These are phyloP conservation scores for Tetraodon nigroviridis DNA, from an alignment of 2,113 vertebrate species.

Conservation along the genomic window DNA sequence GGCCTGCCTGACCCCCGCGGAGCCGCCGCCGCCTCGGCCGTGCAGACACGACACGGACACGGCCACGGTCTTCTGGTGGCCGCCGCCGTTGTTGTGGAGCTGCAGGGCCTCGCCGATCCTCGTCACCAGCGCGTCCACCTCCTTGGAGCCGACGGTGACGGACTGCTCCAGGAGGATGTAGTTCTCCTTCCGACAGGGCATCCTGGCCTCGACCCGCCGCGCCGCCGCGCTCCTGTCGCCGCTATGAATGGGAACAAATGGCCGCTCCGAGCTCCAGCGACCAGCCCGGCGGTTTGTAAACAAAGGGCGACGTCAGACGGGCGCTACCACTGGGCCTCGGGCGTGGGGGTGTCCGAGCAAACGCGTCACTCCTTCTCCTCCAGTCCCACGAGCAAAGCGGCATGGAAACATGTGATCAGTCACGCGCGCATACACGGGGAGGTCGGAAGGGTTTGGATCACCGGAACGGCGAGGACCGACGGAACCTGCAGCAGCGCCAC, in stretches of 20 bases:
- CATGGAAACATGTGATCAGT: rapidly evolving
- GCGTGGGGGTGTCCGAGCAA: neutral
- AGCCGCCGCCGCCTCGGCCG: constrained; percentile 33
- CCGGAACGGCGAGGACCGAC: no score
- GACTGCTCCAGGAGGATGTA: constrained; percentile 83
- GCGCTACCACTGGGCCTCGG: constrained; percentile 53
- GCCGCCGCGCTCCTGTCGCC: no score
- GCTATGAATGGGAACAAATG: neutral
- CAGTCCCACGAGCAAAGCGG: rapidly evolving
- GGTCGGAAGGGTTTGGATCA: neutral
- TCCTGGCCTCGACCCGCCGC: constrained; percentile 30
- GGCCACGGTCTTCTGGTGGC: constrained; percentile 61
- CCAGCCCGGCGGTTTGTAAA: constrained; percentile 79
- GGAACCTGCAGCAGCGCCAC: no score
- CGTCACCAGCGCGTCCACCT: constrained; percentile 84
- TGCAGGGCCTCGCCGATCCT: constrained; percentile 84
- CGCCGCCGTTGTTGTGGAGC: constrained; percentile 72
- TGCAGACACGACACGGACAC: constrained; percentile 62
- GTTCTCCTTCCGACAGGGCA: constrained; percentile 83
- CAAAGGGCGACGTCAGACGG: constrained; percentile 79
- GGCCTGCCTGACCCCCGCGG: constrained; percentile 42
- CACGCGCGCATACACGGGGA: rapidly evolving
- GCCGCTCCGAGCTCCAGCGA: constrained; percentile 43
- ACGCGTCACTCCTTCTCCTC: rapidly evolving
- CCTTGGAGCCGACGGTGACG: constrained; percentile 78